Conservation (phyloP, 1,140 invertebrate species). For the Drosophila neocordata region DNA sequence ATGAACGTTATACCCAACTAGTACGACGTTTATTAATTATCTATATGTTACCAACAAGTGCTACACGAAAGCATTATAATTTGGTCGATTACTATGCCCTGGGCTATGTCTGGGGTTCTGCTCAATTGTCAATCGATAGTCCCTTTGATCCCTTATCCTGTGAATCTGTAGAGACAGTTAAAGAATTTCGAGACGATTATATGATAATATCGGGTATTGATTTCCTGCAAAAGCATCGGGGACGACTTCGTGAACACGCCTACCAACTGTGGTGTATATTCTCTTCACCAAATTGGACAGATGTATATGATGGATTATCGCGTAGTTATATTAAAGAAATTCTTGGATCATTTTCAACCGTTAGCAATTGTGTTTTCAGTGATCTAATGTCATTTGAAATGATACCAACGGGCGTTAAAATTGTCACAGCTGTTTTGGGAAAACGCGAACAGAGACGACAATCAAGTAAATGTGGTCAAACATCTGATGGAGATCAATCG, state of each 20-base stretch:
- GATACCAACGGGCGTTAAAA: not conserved
- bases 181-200: conserved; percentile 15
- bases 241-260: conserved; percentile 26
- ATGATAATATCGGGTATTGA: conserved; percentile 45
- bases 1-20: conserved; percentile 39
- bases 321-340: conserved; percentile 36
- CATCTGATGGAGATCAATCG: not conserved
- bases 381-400: conserved; percentile 46
- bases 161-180: not conserved
- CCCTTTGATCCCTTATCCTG: conserved; percentile 39
- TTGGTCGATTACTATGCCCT: conserved; percentile 49
- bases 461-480: too few relatives aligned
- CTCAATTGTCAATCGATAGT: conserved; percentile 30
- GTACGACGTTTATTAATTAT: conserved; percentile 35
- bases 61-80: not conserved
- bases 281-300: conserved; percentile 42
- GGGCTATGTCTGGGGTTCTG: conserved; percentile 56
- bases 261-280: conserved; percentile 64
- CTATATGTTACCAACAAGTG: conserved; percentile 19
- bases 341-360: conserved; percentile 35
- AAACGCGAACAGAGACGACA: not conserved
- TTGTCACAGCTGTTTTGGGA: not conserved
- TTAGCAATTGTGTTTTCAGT: conserved; percentile 41
- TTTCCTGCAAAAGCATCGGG: conserved; percentile 26
- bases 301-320: conserved; percentile 41